These are phyloP conservation scores for Gortyna flavago DNA, from an alignment of 2,888 invertebrate genomes.

Conservation along the genomic window DNA sequence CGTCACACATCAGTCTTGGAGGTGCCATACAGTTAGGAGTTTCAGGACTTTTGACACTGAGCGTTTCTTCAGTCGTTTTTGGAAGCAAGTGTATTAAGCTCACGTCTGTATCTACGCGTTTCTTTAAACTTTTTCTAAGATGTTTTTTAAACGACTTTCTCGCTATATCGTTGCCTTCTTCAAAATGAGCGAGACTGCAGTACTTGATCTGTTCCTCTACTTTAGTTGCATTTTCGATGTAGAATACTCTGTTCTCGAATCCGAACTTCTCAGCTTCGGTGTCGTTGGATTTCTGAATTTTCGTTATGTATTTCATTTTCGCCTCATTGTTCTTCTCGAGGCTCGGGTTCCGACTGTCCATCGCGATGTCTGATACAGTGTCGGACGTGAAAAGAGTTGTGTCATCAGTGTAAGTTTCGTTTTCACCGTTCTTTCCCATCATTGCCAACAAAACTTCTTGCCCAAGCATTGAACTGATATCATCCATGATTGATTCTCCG, in stretches of 20 bases:
- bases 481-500: constrained; percentile 94
- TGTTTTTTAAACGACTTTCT: constrained; percentile 93
- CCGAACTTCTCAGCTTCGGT: constrained; percentile 91
- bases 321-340: constrained; percentile 90
- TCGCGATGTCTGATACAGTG: constrained; percentile 87
- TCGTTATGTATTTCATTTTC: constrained; percentile 89
- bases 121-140: constrained; percentile 85
- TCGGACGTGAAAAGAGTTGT: constrained; percentile 92
- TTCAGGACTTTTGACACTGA: constrained; percentile 68
- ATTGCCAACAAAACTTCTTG: constrained; percentile 92
- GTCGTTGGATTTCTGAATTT: constrained; percentile 86
- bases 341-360: constrained; percentile 89
- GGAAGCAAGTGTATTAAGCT: constrained; percentile 80
- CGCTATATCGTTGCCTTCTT: constrained; percentile 95
- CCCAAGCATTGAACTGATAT: constrained; percentile 93
- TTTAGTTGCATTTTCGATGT: constrained; percentile 87
- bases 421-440: constrained; percentile 91
- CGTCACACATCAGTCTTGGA: constrained; percentile 58
- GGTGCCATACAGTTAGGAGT: constrained; percentile 62
- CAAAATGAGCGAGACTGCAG: constrained; percentile 95
- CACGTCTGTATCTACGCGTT: constrained; percentile 78
- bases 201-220: constrained; percentile 91
- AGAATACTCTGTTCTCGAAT: constrained; percentile 93
- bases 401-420: constrained; percentile 93
- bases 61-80: constrained; percentile 78